Evolutionary conservation across 2,797 vertebrate genomes (phyloP).

Genomic region (Poeciliopsis paucimaculata): DNA sequence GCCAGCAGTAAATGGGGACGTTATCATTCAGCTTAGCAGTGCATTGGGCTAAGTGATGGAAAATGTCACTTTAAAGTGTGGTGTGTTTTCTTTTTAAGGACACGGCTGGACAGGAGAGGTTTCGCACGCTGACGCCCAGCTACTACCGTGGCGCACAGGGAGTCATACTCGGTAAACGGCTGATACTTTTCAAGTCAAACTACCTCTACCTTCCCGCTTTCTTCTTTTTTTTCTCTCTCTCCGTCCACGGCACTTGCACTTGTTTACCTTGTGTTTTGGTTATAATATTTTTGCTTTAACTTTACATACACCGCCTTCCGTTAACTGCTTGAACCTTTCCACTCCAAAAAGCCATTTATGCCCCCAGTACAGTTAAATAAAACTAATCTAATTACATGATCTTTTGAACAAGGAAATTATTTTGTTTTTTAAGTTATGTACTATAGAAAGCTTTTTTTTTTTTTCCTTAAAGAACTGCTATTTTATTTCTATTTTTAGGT

Average conservation of each 20-base stretch:
- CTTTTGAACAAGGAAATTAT: neutral
- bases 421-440: too few relatives aligned
- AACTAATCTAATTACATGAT: neutral
- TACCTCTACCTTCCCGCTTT: neutral
- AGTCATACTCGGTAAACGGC: constrained; percentile 91
- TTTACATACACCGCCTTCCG: neutral
- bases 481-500: neutral
- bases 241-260: neutral
- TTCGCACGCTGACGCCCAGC: constrained; percentile 95
- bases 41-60: neutral
- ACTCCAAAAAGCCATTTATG: neutral
- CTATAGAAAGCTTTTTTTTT: neutral
- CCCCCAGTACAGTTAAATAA: neutral
- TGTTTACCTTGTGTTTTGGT: neutral
- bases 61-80: neutral
- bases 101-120: constrained; percentile 96
- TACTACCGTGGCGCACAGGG: constrained; percentile 98
- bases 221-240: too few relatives aligned
- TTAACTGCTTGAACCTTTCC: neutral
- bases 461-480: neutral
- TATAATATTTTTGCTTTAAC: neutral
- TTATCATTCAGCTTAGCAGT: neutral
- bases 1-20: neutral
- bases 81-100: constrained; percentile 81
- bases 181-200: constrained; percentile 2